Base-by-base conservation (phyloP, 2,113 vertebrate species). In the Oreochromis spilurus region DNA sequence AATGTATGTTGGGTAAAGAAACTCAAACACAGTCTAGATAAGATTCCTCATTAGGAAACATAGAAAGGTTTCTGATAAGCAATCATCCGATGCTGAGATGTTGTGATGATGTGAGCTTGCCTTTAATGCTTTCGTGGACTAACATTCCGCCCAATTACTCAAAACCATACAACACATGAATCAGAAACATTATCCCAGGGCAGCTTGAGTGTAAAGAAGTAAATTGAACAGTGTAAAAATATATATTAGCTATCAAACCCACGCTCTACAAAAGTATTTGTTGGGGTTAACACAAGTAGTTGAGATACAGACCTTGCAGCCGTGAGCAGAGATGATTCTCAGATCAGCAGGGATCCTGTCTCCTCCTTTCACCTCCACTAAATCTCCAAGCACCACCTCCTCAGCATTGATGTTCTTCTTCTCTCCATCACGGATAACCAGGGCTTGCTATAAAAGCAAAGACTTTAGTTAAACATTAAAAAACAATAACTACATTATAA, bases 361-460 rank as follows among this genome's bases (percentile, higher is more conserved):
- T 67, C 99, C 99, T 21, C 98, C 99, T 85, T 99, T 99, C 36
- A 99, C 98, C 87, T 99, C 99, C 83, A 99, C 98, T 34, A 99
- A 92, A 83, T 99, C 99, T 70, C 99, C 99, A 0, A 95, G 96
- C 2, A 98, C 99, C 6, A 99, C 98, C 0, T 97, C 97, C 88
- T 99, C 98, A 0, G 98, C 98, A 2, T 98, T 99, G 85, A 99
- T 97, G 94, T 95, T 97, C 81, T 97, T 95, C 89, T 99, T 99
- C 85, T 99, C 98, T 3, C 98, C 98, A 0, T 97, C 98, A 60
- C 98, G 97, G 88, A 99, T 72, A 52, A 99, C 98, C 67, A 99
- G 95, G 79, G 98, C 98, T 99, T 99, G 98, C 98, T 99, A 87
- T 4, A 2, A 89, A 17, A 84, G 2, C 21, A 72, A 43, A 75